Percentiles rank a stretch among this genome's conserved stretches.
Evolutionary conservation across 2,113 vertebrate species (phyloP).

Genomic region (Cryptomyrus ogoouensis): DNA sequence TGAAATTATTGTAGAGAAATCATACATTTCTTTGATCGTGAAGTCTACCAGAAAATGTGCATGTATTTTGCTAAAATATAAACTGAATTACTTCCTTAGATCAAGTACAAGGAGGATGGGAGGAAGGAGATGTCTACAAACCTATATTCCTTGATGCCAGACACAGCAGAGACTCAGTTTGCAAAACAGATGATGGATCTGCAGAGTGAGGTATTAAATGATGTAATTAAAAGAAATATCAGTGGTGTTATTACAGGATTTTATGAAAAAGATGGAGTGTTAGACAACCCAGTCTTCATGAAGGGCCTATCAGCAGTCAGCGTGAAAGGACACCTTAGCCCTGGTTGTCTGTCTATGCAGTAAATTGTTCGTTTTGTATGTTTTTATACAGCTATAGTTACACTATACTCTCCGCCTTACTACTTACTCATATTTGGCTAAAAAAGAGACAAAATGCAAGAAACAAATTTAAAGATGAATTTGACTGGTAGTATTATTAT

Average conservation of each 20-base stretch:
- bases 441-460: background rate
- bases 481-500: background rate
- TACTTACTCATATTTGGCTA: background rate
- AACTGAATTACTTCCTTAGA: background rate
- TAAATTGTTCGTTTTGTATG: background rate
- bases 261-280: background rate
- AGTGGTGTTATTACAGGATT: background rate
- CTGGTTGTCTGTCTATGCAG: background rate
- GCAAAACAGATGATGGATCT: slow-evolving; percentile 18
- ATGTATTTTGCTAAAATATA: background rate
- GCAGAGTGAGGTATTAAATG: slow-evolving; percentile 21
- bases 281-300: background rate
- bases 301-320: background rate
- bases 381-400: background rate
- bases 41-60: background rate
- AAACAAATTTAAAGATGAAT: background rate
- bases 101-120: slow-evolving; percentile 22
- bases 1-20: background rate
- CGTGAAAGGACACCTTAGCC: background rate
- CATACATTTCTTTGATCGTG: background rate
- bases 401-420: background rate
- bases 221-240: background rate
- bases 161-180: slow-evolving; percentile 22
- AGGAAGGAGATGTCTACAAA: background rate
- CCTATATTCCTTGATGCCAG: slow-evolving; percentile 15